phyloP scores from a whole-genome alignment of 2,113 vertebrate genomes.

The Pipra filicauda region DNA sequence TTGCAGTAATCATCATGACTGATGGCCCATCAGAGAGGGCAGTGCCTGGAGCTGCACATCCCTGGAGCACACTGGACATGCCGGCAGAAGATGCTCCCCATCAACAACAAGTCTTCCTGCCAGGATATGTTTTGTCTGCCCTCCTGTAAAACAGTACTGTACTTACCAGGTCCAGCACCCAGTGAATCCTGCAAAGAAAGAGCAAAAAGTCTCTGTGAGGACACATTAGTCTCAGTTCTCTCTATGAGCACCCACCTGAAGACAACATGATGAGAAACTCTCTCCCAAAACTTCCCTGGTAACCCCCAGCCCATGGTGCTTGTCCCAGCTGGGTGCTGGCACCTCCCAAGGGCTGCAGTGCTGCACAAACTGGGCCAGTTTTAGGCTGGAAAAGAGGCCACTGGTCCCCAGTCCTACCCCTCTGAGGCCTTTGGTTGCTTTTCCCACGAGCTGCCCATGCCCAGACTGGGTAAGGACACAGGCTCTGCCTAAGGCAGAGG shows the following conservation, averaged over 20 bases:
- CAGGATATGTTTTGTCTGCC: accelerated
- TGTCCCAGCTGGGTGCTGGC: not conserved
- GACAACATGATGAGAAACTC: not conserved
- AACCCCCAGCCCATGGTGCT: accelerated
- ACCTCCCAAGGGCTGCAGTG: not conserved
- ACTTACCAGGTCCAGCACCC: slow-evolving; percentile 73
- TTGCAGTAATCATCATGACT: not conserved
- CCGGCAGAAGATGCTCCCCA: not conserved
- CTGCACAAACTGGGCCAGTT: not conserved
- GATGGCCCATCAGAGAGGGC: not conserved
- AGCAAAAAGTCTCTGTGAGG: not conserved
- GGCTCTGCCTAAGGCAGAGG: not conserved
- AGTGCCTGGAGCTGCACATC: not conserved
- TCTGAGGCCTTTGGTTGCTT: not conserved
- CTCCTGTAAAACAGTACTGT: not conserved
- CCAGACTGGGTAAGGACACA: accelerated
- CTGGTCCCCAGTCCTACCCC: not conserved
- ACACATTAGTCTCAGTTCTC: accelerated
- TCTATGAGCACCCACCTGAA: accelerated
- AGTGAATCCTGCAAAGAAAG: slow-evolving; percentile 63
- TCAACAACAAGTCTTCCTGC: not conserved
- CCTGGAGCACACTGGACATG: not conserved
- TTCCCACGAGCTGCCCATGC: not conserved
- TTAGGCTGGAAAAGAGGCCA: not conserved
- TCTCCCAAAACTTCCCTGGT: not conserved